Evolutionary conservation across 2,113 vertebrate species (phyloP).

Genomic region (human (Homo sapiens)): GRCh38 chr17:51013001-51013500

Average conservation of each 20-base stretch:
- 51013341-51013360: background rate
- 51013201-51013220: background rate
- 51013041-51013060: background rate
- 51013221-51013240: background rate
- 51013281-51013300: constrained; percentile 31
- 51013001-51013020: too few relatives aligned
- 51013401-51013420: background rate
- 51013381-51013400: background rate
- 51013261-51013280: background rate
- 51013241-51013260: background rate
- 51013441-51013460: background rate
- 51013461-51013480: background rate
- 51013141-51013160: background rate
- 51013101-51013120: constrained; percentile 11
- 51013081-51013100: background rate
- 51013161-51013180: background rate
- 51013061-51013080: constrained; percentile 28
- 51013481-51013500: background rate
- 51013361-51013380: background rate
- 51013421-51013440: background rate
- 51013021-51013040: background rate
- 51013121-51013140: background rate
- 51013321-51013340: constrained; percentile 7
- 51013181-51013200: background rate
- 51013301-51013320: background rate